Conservation (phyloP, 30 jellyfish, hydroid and myxozoan species). For the Aurelia aurita region DNA sequence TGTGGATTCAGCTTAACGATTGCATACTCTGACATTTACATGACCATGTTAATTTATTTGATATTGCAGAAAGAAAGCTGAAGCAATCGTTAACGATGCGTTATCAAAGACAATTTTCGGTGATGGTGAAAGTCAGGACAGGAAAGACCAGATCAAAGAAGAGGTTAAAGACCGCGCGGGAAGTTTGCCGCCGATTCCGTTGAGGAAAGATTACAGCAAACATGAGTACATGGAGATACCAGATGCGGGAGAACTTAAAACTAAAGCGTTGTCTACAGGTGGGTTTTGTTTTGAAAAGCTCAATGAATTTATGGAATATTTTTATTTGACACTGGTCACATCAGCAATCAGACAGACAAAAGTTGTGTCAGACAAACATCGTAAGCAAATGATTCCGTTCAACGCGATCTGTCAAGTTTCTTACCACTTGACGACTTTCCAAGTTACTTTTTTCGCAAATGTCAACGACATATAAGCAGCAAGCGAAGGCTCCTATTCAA, state of each 20-base stretch:
- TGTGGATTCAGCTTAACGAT: no score
- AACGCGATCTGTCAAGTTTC: no score
- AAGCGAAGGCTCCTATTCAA: no score
- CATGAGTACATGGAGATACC: slow-evolving; percentile 57
- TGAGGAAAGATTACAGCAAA: slow-evolving; percentile 8
- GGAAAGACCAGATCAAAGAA: slow-evolving; percentile 14
- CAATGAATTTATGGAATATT: neutral
- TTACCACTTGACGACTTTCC: no score
- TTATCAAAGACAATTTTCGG: slow-evolving; percentile 69
- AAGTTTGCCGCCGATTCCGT: slow-evolving; percentile 42
- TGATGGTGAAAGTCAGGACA: slow-evolving; percentile 31
- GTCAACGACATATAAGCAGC: no score
- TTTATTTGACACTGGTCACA: neutral
- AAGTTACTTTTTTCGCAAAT: no score
- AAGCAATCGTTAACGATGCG: slow-evolving; percentile 60
- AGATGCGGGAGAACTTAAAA: slow-evolving; percentile 35
- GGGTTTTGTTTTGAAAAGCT: neutral
- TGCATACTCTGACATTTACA: no score
- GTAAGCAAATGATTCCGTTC: no score
- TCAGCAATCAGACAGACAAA: no score
- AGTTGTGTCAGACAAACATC: no score
- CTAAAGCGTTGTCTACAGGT: slow-evolving; percentile 67
- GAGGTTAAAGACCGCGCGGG: slow-evolving; percentile 53
- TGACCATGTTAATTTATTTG: no score
- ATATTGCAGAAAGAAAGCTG: slow-evolving; percentile 56